phyloP scores from a whole-genome alignment of 2,888 invertebrate genomes.

The Oligia latruncula region DNA sequence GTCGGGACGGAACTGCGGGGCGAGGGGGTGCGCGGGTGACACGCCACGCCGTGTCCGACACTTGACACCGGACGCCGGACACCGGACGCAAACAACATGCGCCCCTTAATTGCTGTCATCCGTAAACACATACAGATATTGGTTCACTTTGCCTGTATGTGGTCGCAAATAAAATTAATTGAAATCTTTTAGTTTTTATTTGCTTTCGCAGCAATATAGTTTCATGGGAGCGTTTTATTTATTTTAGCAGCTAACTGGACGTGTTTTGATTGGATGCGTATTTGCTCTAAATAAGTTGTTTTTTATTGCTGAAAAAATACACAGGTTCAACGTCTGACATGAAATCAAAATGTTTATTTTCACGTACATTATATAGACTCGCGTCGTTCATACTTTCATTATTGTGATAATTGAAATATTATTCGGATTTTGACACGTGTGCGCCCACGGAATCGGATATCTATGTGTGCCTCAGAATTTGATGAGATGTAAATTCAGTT shows the following conservation, averaged over 20 bases:
- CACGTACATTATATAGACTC: not conserved
- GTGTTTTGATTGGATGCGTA: constrained; percentile 35
- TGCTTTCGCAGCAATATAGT: constrained; percentile 1
- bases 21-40: constrained; percentile 58
- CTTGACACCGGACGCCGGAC: constrained; percentile 75
- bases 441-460: not conserved
- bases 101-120: constrained; percentile 73
- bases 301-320: not conserved
- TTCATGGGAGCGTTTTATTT: constrained; percentile 28
- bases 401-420: constrained; percentile 49
- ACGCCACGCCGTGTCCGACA: constrained; percentile 70
- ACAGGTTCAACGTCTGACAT: not conserved
- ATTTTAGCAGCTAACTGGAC: constrained; percentile 10
- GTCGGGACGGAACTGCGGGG: not conserved
- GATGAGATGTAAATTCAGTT: constrained; percentile 59
- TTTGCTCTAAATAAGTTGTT: not conserved
- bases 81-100: constrained; percentile 71
- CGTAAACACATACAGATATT: constrained; percentile 67
- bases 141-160: constrained; percentile 46
- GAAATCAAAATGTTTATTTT: constrained; percentile 9
- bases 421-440: constrained; percentile 50
- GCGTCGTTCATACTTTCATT: constrained; percentile 36
- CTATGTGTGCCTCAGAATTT: constrained; percentile 28
- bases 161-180: constrained; percentile 57
- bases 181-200: constrained; percentile 43